A percentile compares a stretch with the other conserved stretches of the same genome.
Evolutionary conservation across 1,140 invertebrate genomes (phyloP).

Genomic region (Leptinotarsa defecta): DNA sequence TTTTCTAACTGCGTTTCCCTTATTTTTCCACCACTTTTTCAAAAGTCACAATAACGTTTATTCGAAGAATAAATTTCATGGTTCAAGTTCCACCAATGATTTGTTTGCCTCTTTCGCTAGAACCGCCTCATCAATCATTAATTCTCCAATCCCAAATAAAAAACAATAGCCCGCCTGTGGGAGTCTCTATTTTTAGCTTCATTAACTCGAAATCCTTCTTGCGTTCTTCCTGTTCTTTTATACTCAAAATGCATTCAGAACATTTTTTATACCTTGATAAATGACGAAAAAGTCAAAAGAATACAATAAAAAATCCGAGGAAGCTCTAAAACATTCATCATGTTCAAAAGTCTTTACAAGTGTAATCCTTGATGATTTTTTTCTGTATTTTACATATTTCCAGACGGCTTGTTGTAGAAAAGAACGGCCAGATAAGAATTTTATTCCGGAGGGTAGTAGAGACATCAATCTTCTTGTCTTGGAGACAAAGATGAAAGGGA

Average conservation of each 20-base stretch:
- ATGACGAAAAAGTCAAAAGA: not conserved
- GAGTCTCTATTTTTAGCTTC: not conserved
- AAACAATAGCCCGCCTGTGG: too few species aligned
- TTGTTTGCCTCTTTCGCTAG: too few species aligned
- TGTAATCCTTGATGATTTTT: constrained; percentile 16
- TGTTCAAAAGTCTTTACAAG: constrained; percentile 25
- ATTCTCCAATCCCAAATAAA: too few species aligned
- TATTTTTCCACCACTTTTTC: too few species aligned
- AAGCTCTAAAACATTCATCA: constrained; percentile 23
- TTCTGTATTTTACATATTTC: constrained; percentile 9
- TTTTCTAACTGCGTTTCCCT: too few species aligned
- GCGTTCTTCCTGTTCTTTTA: not conserved
- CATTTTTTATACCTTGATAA: constrained; percentile 12
- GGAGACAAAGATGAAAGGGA: constrained; percentile 18
- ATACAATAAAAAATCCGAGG: constrained; percentile 17
- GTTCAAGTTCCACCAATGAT: too few species aligned
- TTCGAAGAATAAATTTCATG: too few species aligned
- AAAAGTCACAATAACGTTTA: too few species aligned
- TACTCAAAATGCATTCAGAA: not conserved
- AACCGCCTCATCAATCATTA: too few species aligned
- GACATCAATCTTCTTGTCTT: constrained; percentile 21
- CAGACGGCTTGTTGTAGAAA: constrained; percentile 5
- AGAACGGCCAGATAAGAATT: constrained; percentile 21
- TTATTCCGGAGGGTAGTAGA: constrained; percentile 17
- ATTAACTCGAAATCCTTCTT: constrained; percentile 3